phyloP scores from a whole-genome alignment of 2,113 vertebrate genomes.

The Tupaia chinensis region DNA sequence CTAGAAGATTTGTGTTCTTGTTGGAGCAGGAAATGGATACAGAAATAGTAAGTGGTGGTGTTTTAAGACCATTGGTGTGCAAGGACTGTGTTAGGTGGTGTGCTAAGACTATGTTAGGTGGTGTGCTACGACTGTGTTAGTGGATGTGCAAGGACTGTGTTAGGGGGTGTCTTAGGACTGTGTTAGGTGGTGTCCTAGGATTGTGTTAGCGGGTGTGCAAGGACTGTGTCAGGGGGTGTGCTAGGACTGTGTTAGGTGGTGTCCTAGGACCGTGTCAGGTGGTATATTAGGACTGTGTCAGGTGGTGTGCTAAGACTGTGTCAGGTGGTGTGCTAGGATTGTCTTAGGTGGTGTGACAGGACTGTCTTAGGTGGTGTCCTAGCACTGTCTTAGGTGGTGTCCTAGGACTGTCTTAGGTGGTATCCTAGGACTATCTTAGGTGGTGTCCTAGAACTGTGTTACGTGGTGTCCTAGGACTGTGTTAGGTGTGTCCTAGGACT shows the following conservation, averaged over 20 bases:
- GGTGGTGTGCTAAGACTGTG: background rate
- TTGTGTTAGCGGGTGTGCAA: accelerated
- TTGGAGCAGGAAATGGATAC: background rate
- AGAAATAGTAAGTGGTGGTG: background rate
- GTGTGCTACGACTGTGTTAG: background rate
- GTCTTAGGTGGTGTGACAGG: background rate
- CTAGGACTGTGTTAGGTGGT: too few species aligned
- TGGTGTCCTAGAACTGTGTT: too few species aligned
- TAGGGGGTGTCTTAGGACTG: too few species aligned
- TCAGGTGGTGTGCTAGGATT: too few species aligned
- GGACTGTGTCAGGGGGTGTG: too few species aligned
- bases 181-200: background rate
- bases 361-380: background rate
- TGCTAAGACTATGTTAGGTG: background rate
- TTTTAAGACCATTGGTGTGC: background rate
- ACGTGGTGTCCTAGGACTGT: too few species aligned
- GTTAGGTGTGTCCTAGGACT: too few species aligned
- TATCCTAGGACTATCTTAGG: too few species aligned
- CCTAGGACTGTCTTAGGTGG: too few species aligned
- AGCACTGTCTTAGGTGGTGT: too few species aligned
- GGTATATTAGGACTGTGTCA: background rate
- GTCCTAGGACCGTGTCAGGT: too few species aligned
- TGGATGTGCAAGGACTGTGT: too few species aligned
- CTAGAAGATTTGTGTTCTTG: background rate
- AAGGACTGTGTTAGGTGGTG: background rate